Conservation (phyloP, 2,888 invertebrate genomes). For the Metacarcinus magister region DNA sequence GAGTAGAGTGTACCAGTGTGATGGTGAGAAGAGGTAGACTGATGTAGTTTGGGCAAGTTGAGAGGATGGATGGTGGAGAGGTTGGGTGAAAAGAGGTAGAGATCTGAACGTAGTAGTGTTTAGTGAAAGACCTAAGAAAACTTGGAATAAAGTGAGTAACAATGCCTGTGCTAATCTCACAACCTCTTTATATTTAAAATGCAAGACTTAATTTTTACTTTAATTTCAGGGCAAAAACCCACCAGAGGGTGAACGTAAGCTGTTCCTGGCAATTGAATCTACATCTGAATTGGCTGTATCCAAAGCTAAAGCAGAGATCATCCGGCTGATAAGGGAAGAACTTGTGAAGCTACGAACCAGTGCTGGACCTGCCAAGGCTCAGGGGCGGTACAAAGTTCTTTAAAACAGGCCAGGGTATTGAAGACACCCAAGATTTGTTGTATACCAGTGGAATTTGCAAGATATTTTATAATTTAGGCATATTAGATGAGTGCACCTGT, state of each 20-base stretch:
- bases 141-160: no score
- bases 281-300: slow-evolving; percentile 96
- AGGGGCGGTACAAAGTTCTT: slow-evolving; percentile 97
- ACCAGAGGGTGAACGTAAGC: slow-evolving; percentile 96
- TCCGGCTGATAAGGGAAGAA: slow-evolving; percentile 98
- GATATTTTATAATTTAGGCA: neutral
- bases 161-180: no score
- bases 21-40: no score
- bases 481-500: neutral
- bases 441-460: neutral
- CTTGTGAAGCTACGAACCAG: slow-evolving; percentile 95
- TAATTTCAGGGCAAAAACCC: slow-evolving; percentile 90
- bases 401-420: slow-evolving; percentile 85
- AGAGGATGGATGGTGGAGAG: no score
- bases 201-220: slow-evolving; percentile 85
- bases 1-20: no score
- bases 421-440: neutral
- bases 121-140: no score
- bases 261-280: slow-evolving; percentile 99
- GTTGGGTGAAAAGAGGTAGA: no score
- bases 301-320: slow-evolving; percentile 98
- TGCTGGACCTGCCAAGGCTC: slow-evolving; percentile 93
- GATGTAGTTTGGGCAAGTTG: no score
- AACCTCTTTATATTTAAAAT: neutral
- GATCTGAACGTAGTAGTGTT: no score